phyloP scores from a whole-genome alignment of 2,888 invertebrate genomes.

The Belgica antarctica region DNA sequence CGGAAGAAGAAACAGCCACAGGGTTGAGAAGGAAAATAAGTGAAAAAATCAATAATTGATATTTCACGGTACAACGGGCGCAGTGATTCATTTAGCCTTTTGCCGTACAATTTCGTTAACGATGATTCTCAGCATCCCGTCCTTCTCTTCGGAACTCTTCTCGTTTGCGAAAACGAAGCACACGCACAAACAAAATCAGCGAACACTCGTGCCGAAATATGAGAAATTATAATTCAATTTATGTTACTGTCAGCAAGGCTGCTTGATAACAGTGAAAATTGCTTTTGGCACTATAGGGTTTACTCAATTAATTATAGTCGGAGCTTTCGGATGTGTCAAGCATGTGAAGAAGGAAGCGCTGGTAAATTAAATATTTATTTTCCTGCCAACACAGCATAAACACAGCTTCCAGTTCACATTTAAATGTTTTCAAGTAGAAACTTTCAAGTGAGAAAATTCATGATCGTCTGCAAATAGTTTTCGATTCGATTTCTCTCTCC shows the following conservation, averaged over 20 bases:
- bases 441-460: not conserved
- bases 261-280: slow-evolving; percentile 26
- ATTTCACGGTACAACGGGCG: slow-evolving; percentile 34
- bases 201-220: not conserved
- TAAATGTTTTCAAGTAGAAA: not conserved
- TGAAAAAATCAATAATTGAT: slow-evolving; percentile 42
- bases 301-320: slow-evolving; percentile 36
- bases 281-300: slow-evolving; percentile 16
- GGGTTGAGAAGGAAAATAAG: slow-evolving; percentile 10
- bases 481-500: not conserved
- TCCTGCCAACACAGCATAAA: not conserved
- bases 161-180: not conserved
- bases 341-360: not conserved
- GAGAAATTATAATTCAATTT: slow-evolving; percentile 42
- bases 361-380: not conserved
- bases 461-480: not conserved
- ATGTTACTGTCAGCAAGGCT: slow-evolving; percentile 38
- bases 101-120: slow-evolving; percentile 24
- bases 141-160: not conserved
- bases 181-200: not conserved
- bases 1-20: not conserved
- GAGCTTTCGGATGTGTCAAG: not conserved
- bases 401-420: not conserved
- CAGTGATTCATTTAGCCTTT: slow-evolving; percentile 37
- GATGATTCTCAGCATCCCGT: not conserved